Evolutionary conservation across 2,113 vertebrate species (phyloP).

Genomic region (Leptosomus discolor): DNA sequence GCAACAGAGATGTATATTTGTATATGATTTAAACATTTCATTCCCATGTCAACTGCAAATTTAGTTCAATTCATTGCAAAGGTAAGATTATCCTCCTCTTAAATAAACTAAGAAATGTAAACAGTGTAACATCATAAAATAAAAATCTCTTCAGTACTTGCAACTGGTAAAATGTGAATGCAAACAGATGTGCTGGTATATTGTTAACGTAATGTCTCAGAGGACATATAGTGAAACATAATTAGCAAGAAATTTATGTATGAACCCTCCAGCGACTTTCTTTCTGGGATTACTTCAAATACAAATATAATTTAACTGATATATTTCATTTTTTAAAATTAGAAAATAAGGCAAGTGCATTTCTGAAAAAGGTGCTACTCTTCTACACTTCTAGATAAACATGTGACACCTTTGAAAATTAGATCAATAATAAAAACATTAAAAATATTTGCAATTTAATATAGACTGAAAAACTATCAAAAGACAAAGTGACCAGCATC

Average conservation of each 20-base stretch:
- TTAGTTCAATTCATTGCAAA: constrained; percentile 8
- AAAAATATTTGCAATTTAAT: constrained; percentile 68
- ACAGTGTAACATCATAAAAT: constrained; percentile 42
- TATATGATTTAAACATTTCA: neutral
- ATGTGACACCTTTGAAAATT: constrained; percentile 61
- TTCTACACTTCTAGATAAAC: constrained; percentile 63
- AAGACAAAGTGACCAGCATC: constrained; percentile 67
- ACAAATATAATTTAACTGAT: constrained; percentile 76
- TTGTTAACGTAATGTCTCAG: constrained; percentile 30
- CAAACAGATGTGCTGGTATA: constrained; percentile 59
- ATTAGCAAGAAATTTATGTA: constrained; percentile 52
- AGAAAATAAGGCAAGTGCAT: constrained; percentile 79
- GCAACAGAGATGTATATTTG: neutral
- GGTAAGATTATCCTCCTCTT: constrained; percentile 40
- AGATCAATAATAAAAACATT: constrained; percentile 67
- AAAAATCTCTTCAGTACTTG: constrained; percentile 3
- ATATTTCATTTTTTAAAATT: constrained; percentile 59
- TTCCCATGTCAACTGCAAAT: neutral
- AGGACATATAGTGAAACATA: constrained; percentile 54
- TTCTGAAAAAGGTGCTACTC: constrained; percentile 68
- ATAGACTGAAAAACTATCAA: constrained; percentile 71
- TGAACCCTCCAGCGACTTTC: constrained; percentile 55
- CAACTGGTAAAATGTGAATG: constrained; percentile 40
- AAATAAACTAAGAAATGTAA: constrained; percentile 66
- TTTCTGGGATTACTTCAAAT: constrained; percentile 65